Evolutionary conservation across 1,140 invertebrate species (phyloP), one percentile per base, ranked within the genome.

Genomic region (Drosophila quadrilineata): DNA sequence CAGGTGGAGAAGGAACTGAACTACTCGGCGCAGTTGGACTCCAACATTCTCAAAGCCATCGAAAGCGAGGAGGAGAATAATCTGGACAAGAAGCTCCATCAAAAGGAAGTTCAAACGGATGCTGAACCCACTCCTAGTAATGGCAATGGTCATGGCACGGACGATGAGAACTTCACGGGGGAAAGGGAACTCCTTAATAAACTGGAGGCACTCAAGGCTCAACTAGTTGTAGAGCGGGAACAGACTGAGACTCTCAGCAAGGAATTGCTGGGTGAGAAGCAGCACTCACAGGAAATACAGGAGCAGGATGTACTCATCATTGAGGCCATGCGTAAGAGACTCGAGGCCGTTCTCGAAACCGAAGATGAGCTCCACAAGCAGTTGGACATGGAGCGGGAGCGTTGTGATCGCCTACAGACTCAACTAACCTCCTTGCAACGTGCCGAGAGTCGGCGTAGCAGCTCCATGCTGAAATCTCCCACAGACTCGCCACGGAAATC

Each of bases 301-400:
- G 90, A 92, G 29, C 92, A 93, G 84, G 93, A 93, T 79, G 91
- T 92, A 1, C 90, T 92, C 54, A 91, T 93, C 62, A 92, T 94
- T 49, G 90, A 93, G 72, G 92, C 93, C 28, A 90, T 94, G 64
- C 91, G 92, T 31, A 90, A 91, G 8, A 91, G 92, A 2, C 73
- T 95, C 0, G 93, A 94, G 65, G 88, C 91, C 0, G 91, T 92
- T 0, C 89, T 93, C 53, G 91, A 93, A 26, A 92, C 93, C 6
- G 93, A 94, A 58, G 91, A 92, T 35, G 92, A 93, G 56, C 87
- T 94, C 24, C 91, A 93, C 57, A 93, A 92, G 56, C 88, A 91
- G 10, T 62, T 94, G 10, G 91, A 92, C 46, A 79, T 91, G 12
- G 90, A 92, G 9, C 91, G 92, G 33, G 90, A 90, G 6, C 88